Percentiles rank a stretch among this genome's conserved stretches.
Conservation (phyloP, 2,888 invertebrate genomes). For the Tetanocera ferruginea region DNA sequence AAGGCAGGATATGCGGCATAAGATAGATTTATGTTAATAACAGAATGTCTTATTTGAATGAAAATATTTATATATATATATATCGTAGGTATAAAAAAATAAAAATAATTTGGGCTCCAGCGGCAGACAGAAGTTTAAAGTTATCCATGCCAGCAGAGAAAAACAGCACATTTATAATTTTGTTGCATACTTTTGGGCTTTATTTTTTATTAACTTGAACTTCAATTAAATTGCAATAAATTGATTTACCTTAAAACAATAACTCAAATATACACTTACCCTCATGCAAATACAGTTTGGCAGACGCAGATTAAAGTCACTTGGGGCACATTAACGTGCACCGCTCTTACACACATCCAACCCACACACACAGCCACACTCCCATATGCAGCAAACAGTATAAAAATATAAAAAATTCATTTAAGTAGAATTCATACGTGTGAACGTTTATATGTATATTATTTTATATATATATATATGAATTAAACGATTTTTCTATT, state of each 20-base stretch:
- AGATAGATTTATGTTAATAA: not conserved
- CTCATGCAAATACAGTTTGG: not conserved
- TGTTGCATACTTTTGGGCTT: not conserved
- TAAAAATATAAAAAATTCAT: slow-evolving; percentile 63
- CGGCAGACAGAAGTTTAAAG: too few relatives aligned
- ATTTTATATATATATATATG: slow-evolving; percentile 45
- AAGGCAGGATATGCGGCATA: not conserved
- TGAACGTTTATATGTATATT: slow-evolving; percentile 45
- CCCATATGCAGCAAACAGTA: slow-evolving; percentile 44
- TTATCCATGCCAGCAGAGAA: too few relatives aligned
- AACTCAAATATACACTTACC: slow-evolving; percentile 47
- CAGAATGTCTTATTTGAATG: not conserved
- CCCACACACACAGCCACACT: not conserved
- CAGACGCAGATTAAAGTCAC: slow-evolving; percentile 2
- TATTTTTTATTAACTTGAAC: not conserved
- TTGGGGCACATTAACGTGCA: not conserved
- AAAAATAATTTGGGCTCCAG: too few relatives aligned
- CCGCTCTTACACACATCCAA: not conserved
- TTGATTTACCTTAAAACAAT: slow-evolving; percentile 66
- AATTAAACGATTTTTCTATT: slow-evolving; percentile 63
- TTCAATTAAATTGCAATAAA: slow-evolving; percentile 58
- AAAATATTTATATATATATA: not conserved
- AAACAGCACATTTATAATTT: not conserved
- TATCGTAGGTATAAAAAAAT: too few relatives aligned
- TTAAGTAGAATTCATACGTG: slow-evolving; percentile 54